Evolutionary conservation across 2,888 invertebrate species (phyloP).

Genomic region (Mesochorus sp.): DNA sequence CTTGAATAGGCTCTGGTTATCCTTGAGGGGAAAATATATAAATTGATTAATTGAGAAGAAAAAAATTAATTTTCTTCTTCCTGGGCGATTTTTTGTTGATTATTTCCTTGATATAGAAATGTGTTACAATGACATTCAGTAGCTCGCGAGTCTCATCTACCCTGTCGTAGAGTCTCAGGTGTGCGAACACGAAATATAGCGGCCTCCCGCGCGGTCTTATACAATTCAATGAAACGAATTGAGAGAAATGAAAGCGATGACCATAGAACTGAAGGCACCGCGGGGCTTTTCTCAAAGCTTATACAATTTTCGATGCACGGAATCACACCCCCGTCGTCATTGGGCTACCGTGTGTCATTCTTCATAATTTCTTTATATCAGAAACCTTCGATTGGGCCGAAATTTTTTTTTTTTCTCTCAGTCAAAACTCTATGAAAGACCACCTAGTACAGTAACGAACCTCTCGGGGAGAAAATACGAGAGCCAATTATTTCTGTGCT

Average conservation of each 20-base stretch:
- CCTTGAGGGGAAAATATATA: not conserved
- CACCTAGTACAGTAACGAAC: constrained; percentile 1
- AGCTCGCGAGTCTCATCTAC: constrained; percentile 43
- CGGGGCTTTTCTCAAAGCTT: constrained; percentile 31
- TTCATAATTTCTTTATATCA: constrained; percentile 9
- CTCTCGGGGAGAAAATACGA: not conserved
- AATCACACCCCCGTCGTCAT: constrained; percentile 4
- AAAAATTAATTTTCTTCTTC: not conserved
- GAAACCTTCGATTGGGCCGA: not conserved
- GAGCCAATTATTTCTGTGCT: not conserved
- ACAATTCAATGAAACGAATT: constrained; percentile 43
- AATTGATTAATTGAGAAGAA: not conserved
- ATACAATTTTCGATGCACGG: not conserved
- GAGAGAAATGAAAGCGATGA: constrained; percentile 29
- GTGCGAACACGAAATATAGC: not conserved
- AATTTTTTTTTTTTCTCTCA: not conserved
- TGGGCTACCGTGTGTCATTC: constrained; percentile 43
- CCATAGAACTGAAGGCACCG: not conserved
- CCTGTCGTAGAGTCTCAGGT: constrained; percentile 9
- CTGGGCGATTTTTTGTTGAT: not conserved
- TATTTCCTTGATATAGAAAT: not conserved
- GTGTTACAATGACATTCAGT: constrained; percentile 67
- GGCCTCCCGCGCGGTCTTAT: not conserved
- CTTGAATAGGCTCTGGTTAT: not conserved
- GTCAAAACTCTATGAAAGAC: not conserved